Evolutionary conservation across 2,888 invertebrate genomes (phyloP), one percentile per base, ranked within the genome.

Genomic region (Folsomia candida): DNA sequence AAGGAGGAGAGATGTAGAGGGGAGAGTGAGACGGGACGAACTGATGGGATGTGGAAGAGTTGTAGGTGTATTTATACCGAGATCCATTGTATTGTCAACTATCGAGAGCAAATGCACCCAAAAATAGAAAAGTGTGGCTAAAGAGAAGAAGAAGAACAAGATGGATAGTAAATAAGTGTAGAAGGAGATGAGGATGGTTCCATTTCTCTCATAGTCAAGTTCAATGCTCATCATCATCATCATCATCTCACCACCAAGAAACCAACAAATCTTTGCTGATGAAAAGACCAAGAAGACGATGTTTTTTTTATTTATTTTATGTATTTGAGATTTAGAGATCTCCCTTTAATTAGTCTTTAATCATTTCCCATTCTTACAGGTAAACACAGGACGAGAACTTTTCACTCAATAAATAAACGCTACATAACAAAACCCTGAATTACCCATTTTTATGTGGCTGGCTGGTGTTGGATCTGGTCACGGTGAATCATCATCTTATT

Each of bases 21-120:
- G 62, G 62, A 62, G 62, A 62, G 62, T 62, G 27, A 62, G 62
- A 62, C 62, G 62, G 62, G 62, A 62, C n/a, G 59, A 27, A 59
- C 59, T 59, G 59, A 59, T 59, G 59, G 26, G 59, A 59, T 59
- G 18, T 20, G 26, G 22, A 24, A 27, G 59, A 18, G 28, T 62
- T 28, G 28, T 62, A 28, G 28, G 62, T 62, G 28, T 27, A 28
- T 62, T 62, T 62, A 62, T 62, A 62, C 62, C n/a, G 29, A 6
- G 6, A 4, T 27, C 25, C 62, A 62, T 62, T 62, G n/a, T n/a
- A n/a, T n/a, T n/a, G 62, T 29, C 29, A 29, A 28, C 22, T 47
- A 47, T 47, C 9, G 28, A 9, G 29, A 28, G 9, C 25, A 62
- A 59, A 59, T 59, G 26, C 59, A 59, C 59, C 62, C 62, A 27